A percentile compares a stretch with the other conserved stretches of the same genome.
phyloP scores from a whole-genome alignment of 2,888 invertebrate genomes.

The Drosophila macrospina region DNA sequence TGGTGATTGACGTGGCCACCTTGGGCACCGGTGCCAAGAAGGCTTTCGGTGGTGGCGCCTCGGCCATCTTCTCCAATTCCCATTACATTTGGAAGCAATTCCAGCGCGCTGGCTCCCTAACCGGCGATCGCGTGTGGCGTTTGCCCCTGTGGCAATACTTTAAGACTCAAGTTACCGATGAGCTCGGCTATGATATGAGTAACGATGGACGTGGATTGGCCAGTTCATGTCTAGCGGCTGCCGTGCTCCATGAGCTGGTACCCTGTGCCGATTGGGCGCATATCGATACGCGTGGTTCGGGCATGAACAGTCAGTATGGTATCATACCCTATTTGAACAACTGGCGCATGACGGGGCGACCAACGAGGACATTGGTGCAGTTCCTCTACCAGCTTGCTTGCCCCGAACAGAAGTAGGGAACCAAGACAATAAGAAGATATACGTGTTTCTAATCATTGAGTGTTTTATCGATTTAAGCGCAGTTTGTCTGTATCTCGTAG shows the following conservation, averaged over 20 bases:
- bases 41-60: constrained; percentile 87
- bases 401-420: constrained; percentile 70
- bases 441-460: background rate
- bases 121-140: constrained; percentile 88
- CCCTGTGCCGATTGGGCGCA: constrained; percentile 89
- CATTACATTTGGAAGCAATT: constrained; percentile 86
- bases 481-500: constrained; percentile 1
- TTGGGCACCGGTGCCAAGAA: constrained; percentile 85
- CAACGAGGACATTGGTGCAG: constrained; percentile 87
- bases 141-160: constrained; percentile 87
- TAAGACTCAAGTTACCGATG: constrained; percentile 79
- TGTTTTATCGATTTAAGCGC: constrained; percentile 8
- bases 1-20: constrained; percentile 88
- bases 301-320: constrained; percentile 87
- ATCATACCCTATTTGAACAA: constrained; percentile 88
- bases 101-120: constrained; percentile 86
- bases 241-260: constrained; percentile 89
- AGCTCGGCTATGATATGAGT: constrained; percentile 87
- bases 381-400: constrained; percentile 86
- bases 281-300: constrained; percentile 90
- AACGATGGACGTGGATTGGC: constrained; percentile 87
- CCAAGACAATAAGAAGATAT: background rate
- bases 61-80: constrained; percentile 87
- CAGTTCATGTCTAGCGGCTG: constrained; percentile 89
- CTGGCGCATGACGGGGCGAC: constrained; percentile 88